Percentiles rank a stretch among this genome's conserved stretches.
phyloP scores from a whole-genome alignment of 1,140 invertebrate genomes.

The Carposina sasakii region DNA sequence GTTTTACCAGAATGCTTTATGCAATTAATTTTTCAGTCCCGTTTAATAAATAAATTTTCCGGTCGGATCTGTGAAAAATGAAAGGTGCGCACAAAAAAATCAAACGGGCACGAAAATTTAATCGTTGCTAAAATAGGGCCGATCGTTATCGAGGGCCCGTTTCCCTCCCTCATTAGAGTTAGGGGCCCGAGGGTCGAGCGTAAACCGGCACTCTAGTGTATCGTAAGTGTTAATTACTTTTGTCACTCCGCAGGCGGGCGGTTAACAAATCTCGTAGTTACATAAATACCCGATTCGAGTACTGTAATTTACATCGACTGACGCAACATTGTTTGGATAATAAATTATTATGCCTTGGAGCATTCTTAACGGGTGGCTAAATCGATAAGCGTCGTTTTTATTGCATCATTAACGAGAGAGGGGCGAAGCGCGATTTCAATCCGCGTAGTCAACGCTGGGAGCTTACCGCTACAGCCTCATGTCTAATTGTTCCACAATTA shows the following conservation, averaged over 20 bases:
- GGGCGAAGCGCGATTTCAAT: conserved; percentile 60
- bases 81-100: conserved; percentile 12
- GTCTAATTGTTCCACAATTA: conserved; percentile 52
- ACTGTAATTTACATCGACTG: conserved; percentile 48
- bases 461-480: conserved; percentile 39
- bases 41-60: too few species aligned
- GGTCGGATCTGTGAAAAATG: too few species aligned
- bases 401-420: conserved; percentile 65
- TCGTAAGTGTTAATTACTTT: conserved; percentile 67
- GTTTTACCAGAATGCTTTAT: too few species aligned
- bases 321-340: conserved; percentile 51
- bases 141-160: conserved; percentile 42
- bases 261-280: conserved; percentile 56
- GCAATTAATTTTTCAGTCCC: too few species aligned
- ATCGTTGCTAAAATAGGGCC: conserved; percentile 24
- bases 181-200: conserved; percentile 38
- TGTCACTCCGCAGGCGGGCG: conserved; percentile 52
- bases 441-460: conserved; percentile 63
- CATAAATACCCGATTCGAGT: conserved; percentile 44
- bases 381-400: conserved; percentile 66
- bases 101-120: conserved; percentile 33
- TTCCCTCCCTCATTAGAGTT: conserved; percentile 41
- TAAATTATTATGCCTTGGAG: conserved; percentile 57
- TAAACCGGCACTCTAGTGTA: conserved; percentile 55
- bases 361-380: conserved; percentile 56